Percentiles rank a stretch among this genome's conserved stretches.
phyloP scores from a whole-genome alignment of 2,888 invertebrate genomes.

The Caenorhabditis sp. region DNA sequence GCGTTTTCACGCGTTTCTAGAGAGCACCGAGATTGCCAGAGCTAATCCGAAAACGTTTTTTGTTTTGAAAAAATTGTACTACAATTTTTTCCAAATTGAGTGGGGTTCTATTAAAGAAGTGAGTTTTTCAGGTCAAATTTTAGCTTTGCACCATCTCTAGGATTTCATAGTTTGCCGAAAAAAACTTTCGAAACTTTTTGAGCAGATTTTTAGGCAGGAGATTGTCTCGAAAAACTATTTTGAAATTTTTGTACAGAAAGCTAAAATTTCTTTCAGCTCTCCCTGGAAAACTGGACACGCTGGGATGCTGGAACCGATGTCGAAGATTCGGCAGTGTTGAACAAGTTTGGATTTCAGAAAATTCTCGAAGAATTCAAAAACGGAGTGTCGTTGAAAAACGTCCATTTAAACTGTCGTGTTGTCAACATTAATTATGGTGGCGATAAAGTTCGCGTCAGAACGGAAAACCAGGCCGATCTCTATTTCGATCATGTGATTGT shows the following conservation, averaged over 20 bases:
- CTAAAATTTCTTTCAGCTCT: constrained; percentile 37
- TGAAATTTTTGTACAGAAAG: too few relatives aligned
- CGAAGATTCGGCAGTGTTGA: constrained; percentile 42
- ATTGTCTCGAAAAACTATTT: too few relatives aligned
- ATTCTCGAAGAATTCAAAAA: constrained; percentile 47
- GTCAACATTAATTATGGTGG: constrained; percentile 28
- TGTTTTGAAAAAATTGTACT: constrained; percentile 6
- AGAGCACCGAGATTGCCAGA: too few relatives aligned
- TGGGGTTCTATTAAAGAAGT: constrained; percentile 58
- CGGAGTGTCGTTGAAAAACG: constrained; percentile 26
- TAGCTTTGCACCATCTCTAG: too few relatives aligned
- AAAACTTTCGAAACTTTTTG: too few relatives aligned
- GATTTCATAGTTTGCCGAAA: too few relatives aligned
- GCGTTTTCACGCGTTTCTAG: background rate
- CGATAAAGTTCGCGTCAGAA: constrained; percentile 5
- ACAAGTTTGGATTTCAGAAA: constrained; percentile 44
- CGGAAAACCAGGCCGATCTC: constrained; percentile 6
- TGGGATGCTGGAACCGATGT: constrained; percentile 53
- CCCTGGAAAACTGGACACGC: constrained; percentile 45
- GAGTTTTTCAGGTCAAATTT: background rate
- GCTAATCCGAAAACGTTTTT: too few relatives aligned
- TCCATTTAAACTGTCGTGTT: constrained; percentile 48
- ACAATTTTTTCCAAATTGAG: constrained; percentile 44
- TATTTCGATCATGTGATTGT: constrained; percentile 56
- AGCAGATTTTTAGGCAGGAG: too few relatives aligned